phyloP scores from a whole-genome alignment of 2,888 invertebrate genomes.

The Octonoba sinensis region DNA sequence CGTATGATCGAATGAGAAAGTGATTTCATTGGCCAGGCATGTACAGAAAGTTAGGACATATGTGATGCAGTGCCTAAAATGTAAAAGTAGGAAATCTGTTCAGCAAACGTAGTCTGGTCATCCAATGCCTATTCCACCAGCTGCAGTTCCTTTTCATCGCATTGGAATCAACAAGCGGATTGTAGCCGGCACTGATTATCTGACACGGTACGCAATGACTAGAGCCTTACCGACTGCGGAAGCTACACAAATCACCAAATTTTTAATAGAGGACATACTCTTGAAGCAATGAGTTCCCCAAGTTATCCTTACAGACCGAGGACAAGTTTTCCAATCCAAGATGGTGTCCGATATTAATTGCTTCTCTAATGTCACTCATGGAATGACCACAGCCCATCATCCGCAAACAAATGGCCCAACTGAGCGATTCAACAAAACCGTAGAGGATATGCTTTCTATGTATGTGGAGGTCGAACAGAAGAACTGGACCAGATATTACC shows the following conservation, averaged over 20 bases:
- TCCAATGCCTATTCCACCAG: slow-evolving; percentile 10
- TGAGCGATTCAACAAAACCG: too few relatives aligned
- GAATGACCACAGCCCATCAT: too few relatives aligned
- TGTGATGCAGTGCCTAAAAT: slow-evolving; percentile 19
- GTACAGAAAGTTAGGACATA: slow-evolving; percentile 21
- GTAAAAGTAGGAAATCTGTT: slow-evolving; percentile 25
- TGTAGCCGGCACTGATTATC: slow-evolving; percentile 55
- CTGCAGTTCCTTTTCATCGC: slow-evolving; percentile 14
- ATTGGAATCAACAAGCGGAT: slow-evolving; percentile 62
- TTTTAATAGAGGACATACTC: slow-evolving; percentile 63
- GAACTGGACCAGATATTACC: too few relatives aligned
- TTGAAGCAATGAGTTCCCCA: slow-evolving; percentile 22
- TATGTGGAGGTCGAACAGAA: too few relatives aligned
- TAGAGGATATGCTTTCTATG: too few relatives aligned
- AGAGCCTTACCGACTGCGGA: slow-evolving; percentile 22
- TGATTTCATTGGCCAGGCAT: slow-evolving; percentile 36
- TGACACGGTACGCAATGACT: slow-evolving; percentile 5
- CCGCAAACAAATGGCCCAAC: too few relatives aligned
- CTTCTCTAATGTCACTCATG: too few relatives aligned
- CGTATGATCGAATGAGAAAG: slow-evolving; percentile 8
- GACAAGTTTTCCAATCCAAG: slow-evolving; percentile 10
- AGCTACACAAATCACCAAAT: slow-evolving; percentile 20
- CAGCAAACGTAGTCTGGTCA: slow-evolving; percentile 1
- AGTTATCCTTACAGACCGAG: background rate
- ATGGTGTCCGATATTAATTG: background rate